Percentiles rank a stretch among this genome's conserved stretches.
Evolutionary conservation across 2,888 invertebrate genomes (phyloP).

Genomic region (Melanotus villosus): DNA sequence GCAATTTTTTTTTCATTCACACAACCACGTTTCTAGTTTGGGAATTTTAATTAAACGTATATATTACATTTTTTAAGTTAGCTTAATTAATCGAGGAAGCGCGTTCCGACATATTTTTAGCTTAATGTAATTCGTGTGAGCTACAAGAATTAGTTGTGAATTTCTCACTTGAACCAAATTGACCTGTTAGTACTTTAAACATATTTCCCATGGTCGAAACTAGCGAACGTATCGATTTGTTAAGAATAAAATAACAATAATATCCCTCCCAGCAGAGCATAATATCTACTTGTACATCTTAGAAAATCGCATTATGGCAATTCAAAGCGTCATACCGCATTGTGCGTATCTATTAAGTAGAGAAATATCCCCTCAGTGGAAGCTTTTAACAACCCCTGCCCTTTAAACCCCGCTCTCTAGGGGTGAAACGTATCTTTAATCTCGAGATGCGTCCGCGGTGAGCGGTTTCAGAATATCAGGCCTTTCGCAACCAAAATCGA

Average conservation of each 20-base stretch:
- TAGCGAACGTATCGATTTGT: background rate
- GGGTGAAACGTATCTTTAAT: constrained; percentile 55
- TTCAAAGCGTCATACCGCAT: constrained; percentile 53
- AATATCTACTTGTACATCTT: constrained; percentile 26
- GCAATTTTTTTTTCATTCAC: background rate
- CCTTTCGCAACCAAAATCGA: constrained; percentile 36
- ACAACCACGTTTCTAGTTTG: background rate
- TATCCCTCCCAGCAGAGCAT: background rate
- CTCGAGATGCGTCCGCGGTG: constrained; percentile 51
- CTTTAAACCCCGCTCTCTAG: constrained; percentile 50
- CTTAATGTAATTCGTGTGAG: constrained; percentile 3
- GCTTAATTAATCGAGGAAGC: constrained; percentile 6
- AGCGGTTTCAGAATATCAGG: constrained; percentile 38
- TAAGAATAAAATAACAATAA: background rate
- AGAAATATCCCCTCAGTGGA: constrained; percentile 47
- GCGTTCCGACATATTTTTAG: constrained; percentile 10
- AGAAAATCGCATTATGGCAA: constrained; percentile 56
- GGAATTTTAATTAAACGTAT: constrained; percentile 22
- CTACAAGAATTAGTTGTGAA: no score
- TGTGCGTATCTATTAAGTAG: constrained; percentile 49
- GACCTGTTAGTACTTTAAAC: no score
- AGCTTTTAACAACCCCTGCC: constrained; percentile 55
- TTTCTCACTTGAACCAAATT: no score
- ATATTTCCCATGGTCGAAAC: background rate
- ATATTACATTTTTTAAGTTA: constrained; percentile 7